Conservation (phyloP, 2,888 invertebrate genomes). For the Scelioninae gen. 2 region DNA sequence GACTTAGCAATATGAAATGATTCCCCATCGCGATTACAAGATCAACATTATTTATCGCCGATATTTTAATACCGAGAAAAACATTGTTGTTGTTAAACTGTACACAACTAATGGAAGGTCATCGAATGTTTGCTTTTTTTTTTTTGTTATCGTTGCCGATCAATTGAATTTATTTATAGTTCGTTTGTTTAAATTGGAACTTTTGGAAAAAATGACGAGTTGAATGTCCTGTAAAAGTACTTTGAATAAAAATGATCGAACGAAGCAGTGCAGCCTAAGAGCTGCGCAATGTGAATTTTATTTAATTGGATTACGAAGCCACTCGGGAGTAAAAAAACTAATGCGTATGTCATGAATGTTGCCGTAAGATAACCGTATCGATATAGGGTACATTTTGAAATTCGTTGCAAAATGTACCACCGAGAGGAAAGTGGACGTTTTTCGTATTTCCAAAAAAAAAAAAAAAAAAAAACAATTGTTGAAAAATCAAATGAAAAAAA, state of each 20-base stretch:
- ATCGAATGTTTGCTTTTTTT: no score
- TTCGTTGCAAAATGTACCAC: conserved; percentile 8
- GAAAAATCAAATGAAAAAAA: no score
- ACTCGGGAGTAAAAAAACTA: conserved; percentile 65
- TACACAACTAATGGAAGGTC: no score
- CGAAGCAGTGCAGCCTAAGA: conserved; percentile 67
- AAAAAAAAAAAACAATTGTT: no score
- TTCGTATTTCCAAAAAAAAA: no score
- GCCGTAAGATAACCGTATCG: conserved; percentile 9
- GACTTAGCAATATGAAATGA: no score
- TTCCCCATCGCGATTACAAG: no score
- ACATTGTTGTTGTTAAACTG: no score
- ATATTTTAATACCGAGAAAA: no score
- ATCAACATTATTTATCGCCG: no score
- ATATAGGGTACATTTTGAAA: conserved; percentile 10
- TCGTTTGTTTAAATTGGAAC: neutral
- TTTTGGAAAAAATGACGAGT: conserved; percentile 58
- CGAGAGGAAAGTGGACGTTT: neutral
- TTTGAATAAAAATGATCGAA: conserved; percentile 68
- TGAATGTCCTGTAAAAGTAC: conserved; percentile 73
- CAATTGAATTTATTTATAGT: no score
- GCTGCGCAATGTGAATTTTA: conserved; percentile 62
- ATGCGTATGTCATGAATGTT: conserved; percentile 29
- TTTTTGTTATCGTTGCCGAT: no score
- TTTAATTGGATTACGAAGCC: conserved; percentile 74